Evolutionary conservation across 2,797 vertebrate species (phyloP), one percentile per base, ranked within the genome.

Genomic region (Apogon hyalosoma): DNA sequence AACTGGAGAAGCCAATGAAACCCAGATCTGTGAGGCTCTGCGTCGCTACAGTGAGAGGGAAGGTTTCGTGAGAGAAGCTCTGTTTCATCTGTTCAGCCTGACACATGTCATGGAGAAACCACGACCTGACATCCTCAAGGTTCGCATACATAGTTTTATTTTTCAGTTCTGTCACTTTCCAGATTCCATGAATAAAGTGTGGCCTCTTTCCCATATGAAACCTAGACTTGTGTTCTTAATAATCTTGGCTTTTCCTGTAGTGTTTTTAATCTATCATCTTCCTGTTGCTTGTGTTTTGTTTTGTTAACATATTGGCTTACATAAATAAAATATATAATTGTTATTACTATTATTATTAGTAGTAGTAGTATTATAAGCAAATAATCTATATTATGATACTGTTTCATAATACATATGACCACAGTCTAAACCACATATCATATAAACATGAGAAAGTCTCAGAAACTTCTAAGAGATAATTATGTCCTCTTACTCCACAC

Each of bases 21-120:
- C 91, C 11, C 98, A 99, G 91, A 98, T 99, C 89, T 95, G 97
- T 0, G 97, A 99, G 91, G 97, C 98, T 0, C 77, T 99, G 80
- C 96, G 95, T 71, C 94, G 98, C 63, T 99, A 99, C 91, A 97
- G 96, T 10, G 98, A 99, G 79, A 93, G 98, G 33, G 98, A 98
- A 11, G 98, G 97, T 73, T 99, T 99, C 81, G 97, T 99, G 61
- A 93, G 98, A 52, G 98, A 99, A 87, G 98, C 98, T 52, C 95
- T 99, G 15, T 99, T 99, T 78, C 97, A 99, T 82, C 96, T 99
- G 59, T 99, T 99, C 89, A 98, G 96, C 82, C 92, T 98, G 73
- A 99, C 98, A 0, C 98, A 98, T 15, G 92, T 97, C 54, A 98
- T 99, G 95, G 97, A 98, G 87, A 98, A 97, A 91, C 96, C 97